Percentiles rank a stretch among this genome's conserved stretches.
Evolutionary conservation across 2,113 vertebrate species (phyloP).

Genomic region (Eidolon helvum): DNA sequence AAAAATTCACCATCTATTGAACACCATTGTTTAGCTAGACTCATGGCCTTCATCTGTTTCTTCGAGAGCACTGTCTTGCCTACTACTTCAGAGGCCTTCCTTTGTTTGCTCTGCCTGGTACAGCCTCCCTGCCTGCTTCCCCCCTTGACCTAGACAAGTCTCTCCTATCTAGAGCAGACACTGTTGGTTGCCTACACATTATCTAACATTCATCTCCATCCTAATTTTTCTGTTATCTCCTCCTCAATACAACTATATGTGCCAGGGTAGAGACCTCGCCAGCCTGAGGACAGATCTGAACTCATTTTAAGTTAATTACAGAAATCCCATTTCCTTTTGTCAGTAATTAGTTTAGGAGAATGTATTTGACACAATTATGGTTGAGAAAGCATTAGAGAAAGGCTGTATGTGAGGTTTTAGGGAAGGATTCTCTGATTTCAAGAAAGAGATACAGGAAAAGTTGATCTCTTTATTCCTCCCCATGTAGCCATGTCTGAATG

Average conservation of each 20-base stretch:
- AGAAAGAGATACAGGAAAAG: not conserved
- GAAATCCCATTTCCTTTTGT: not conserved
- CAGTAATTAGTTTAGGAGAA: not conserved
- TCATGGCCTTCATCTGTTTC: not conserved
- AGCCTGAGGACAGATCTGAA: not conserved
- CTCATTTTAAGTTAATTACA: not conserved
- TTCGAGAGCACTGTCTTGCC: not conserved
- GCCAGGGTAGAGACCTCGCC: not conserved
- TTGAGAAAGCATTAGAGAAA: not conserved
- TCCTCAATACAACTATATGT: not conserved
- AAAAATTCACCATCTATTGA: not conserved
- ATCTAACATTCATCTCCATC: not conserved
- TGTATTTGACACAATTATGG: not conserved
- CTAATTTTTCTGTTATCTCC: not conserved
- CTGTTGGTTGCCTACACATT: not conserved
- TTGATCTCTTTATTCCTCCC: not conserved
- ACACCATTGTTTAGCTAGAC: not conserved
- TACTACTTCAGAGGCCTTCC: not conserved
- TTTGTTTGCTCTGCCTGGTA: not conserved
- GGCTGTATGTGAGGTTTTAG: not conserved
- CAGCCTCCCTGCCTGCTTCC: not conserved
- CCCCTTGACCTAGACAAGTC: not conserved
- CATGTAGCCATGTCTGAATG: not conserved
- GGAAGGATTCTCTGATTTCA: not conserved
- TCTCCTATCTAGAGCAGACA: not conserved